Evolutionary conservation across 2,888 invertebrate genomes (phyloP), one percentile per base, ranked within the genome.

Genomic region (Erebia epiphron): DNA sequence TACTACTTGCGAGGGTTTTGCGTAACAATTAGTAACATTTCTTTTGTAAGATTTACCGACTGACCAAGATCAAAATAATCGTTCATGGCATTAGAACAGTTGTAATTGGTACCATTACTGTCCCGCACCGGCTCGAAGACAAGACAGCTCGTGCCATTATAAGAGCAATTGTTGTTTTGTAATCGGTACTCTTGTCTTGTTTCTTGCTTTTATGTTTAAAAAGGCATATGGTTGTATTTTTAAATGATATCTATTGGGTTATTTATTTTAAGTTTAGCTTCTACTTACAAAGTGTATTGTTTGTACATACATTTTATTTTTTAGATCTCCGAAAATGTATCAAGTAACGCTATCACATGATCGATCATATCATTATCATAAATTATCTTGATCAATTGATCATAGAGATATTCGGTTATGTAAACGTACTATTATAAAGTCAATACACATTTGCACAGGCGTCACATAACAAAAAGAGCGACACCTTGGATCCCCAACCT

Each of bases 81-180:
- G 62, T 67, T 57, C 62, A 50, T 70, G 18, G 62, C 61, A 68
- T 56, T 63, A 67, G 67, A 67, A 61, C 43, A 21, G 43, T 49
- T 65, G 67, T 68, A 68, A 70, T 70, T 65, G 68, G 68, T 68
- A 67, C 70, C 66, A 71, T 71, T 73, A 73, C 52, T 64, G 50
- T 65, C 50, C 61, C 50, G 61, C 43, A 56, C 56, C 50, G 43
- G 50, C 49, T 60, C 52, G 46, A 56, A 54, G 67, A 58, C 49
- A 26, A 62, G 62, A 58, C 35, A 60, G 67, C 67, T 43, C 52
- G 71, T 68, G 65, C 60, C 65, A 58, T 68, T 70, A 60, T 52
- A 18, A 60, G 64, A 68, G 65, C 71, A 68, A 68, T 68, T 65
- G 65, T 71, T 67, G 57, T 63, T 71, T 71, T 65, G 68, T 54